These are phyloP conservation scores for Arctia plantaginis DNA, from an alignment of 2,888 invertebrate genomes.

Conservation along the genomic window DNA sequence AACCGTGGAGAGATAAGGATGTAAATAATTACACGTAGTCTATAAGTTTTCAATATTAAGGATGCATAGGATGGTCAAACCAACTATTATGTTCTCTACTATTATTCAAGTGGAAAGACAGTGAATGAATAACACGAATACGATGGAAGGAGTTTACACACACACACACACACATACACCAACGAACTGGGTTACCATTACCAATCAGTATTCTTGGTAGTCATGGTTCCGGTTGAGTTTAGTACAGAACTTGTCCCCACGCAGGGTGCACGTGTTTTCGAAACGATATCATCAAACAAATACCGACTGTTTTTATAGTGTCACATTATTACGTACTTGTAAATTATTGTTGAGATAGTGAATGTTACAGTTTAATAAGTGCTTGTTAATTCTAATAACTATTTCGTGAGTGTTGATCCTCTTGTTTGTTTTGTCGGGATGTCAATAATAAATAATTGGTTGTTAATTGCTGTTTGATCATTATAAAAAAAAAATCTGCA, in stretches of 20 bases:
- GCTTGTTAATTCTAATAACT: background rate
- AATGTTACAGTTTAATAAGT: background rate
- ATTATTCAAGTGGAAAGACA: background rate
- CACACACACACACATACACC: background rate
- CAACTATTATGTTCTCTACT: background rate
- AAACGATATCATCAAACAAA: background rate
- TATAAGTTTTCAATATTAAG: background rate
- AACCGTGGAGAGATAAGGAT: background rate
- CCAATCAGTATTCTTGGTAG: background rate
- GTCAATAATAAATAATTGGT: background rate
- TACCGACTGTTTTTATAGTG: slow-evolving; percentile 1
- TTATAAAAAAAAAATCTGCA: too few species aligned
- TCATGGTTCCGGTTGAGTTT: background rate
- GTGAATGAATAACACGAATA: background rate
- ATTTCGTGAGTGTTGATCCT: background rate
- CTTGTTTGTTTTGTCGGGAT: background rate
- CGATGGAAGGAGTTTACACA: background rate
- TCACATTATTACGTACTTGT: background rate
- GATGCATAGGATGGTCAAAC: background rate
- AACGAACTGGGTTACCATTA: too few species aligned
- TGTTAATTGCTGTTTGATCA: too few species aligned
- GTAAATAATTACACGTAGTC: background rate
- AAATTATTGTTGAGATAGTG: background rate
- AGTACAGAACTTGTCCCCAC: background rate
- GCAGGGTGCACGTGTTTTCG: background rate